Conservation (phyloP, 1,140 invertebrate genomes). For the Paracyclopina nana region DNA sequence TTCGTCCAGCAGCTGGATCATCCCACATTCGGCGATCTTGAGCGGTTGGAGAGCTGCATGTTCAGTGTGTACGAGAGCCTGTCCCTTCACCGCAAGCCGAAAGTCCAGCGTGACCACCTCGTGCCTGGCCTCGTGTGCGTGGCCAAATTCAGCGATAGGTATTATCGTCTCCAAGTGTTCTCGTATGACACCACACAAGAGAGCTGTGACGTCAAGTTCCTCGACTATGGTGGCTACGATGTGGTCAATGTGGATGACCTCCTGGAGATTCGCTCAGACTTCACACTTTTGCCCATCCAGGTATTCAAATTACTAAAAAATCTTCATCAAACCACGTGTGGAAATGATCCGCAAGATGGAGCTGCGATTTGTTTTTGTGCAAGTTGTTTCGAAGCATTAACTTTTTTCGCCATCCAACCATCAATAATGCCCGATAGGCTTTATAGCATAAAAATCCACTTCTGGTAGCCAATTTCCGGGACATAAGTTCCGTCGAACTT, state of each 20-base stretch:
- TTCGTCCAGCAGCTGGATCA: slow-evolving; percentile 86
- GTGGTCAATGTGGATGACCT: slow-evolving; percentile 47
- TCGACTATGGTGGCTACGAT: slow-evolving; percentile 84
- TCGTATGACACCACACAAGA: slow-evolving; percentile 36
- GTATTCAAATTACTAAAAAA: slow-evolving; percentile 1
- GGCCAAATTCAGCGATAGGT: slow-evolving; percentile 46
- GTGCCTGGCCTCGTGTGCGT: slow-evolving; percentile 47
- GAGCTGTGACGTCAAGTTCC: slow-evolving; percentile 57
- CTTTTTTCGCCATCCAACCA: no score
- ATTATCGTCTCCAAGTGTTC: slow-evolving; percentile 71
- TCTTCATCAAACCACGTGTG: no score
- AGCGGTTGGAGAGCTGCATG: slow-evolving; percentile 45
- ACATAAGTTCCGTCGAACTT: no score
- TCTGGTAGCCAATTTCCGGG: no score
- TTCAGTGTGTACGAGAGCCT: slow-evolving; percentile 28
- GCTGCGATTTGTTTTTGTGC: background rate
- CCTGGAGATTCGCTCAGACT: slow-evolving; percentile 71
- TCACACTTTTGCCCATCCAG: slow-evolving; percentile 79
- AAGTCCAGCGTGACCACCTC: slow-evolving; percentile 31
- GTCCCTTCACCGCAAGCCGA: slow-evolving; percentile 31
- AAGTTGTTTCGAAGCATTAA: background rate
- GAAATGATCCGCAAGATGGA: background rate
- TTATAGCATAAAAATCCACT: no score
- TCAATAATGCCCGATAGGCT: background rate
- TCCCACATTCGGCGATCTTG: slow-evolving; percentile 61